Base-by-base conservation (phyloP, 1,140 invertebrate species). In the Papilio dardanus region DNA sequence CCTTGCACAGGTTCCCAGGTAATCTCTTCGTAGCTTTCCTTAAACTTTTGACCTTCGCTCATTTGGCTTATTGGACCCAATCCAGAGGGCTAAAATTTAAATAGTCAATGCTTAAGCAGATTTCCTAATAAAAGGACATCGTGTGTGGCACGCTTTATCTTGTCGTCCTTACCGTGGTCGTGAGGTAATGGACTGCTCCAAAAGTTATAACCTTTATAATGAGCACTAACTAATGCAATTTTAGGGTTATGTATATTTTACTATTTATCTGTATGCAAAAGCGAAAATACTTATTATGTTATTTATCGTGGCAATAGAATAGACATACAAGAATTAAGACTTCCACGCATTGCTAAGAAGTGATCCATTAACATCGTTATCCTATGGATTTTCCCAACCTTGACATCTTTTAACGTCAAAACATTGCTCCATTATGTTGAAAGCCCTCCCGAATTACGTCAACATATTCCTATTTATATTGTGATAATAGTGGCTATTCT, bases 1-100 rank as follows among this genome's bases (percentile, higher is more conserved):
- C 93, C 1, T 77, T 94, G 24, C 93, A 94, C 81, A 89, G 92
- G 71, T 91, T 94, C 78, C 93, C 93, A 88, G 93, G 93, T 94
- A 86, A 77, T 6, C 1, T 24, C 42, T 14, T 3, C n/a, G 0
- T n/a, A 46, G 42, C 16, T 2, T n/a, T 46, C 42, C 16, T 46
- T 46, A n/a, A 19, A 5, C 5, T 14, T n/a, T 6, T n/a, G n/a
- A n/a, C n/a, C n/a, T n/a, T 46, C n/a, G 5, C 42, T 19, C 16
- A 46, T 5, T 46, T 46, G 16, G 16, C 4, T 19, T 4, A 46
- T 5, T 46, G 16, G 16, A 5, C 4, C 42, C 6, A 3, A 46
- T 46, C 42, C 42, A 46, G n/a, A 6, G 16, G 42, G n/a, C 1
- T 40, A 14, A 0, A 16, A 40, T 33, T 33, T 33, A 3, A 33